A percentile compares a stretch with the other conserved stretches of the same genome.
phyloP scores from a whole-genome alignment of 2,888 invertebrate species.

The Steromphala cineraria region DNA sequence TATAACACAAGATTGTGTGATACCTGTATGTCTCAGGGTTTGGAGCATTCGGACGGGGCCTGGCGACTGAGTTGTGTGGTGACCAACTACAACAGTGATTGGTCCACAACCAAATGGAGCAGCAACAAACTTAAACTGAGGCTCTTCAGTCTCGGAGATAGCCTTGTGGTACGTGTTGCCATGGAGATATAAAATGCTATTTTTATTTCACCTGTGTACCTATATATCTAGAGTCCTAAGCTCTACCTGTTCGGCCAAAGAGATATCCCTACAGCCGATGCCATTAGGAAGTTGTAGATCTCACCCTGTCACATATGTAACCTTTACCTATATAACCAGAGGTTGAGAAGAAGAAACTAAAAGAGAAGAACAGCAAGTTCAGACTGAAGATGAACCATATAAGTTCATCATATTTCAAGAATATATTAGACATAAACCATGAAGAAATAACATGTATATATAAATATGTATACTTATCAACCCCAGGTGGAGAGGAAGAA shows the following conservation, averaged over 20 bases:
- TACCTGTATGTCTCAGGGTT: background rate
- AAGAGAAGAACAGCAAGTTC: background rate
- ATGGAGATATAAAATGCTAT: no score
- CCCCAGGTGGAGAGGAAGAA: background rate
- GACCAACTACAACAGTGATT: conserved; percentile 1
- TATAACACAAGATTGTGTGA: background rate
- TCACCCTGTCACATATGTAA: no score
- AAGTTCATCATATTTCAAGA: no score
- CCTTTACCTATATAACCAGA: background rate
- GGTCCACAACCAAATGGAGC: background rate
- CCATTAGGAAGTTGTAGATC: no score
- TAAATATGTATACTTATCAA: no score
- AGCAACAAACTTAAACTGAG: background rate
- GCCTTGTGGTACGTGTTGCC: background rate
- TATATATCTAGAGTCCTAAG: no score
- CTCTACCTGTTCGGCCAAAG: no score
- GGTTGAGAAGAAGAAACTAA: background rate
- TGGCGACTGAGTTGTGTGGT: background rate
- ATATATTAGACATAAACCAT: no score
- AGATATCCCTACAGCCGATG: no score
- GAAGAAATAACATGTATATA: no score
- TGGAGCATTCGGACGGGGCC: background rate
- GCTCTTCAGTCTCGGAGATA: background rate
- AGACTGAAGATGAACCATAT: no score
- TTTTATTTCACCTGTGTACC: no score